These are phyloP conservation scores for Lophotis ruficrista DNA, from an alignment of 2,113 vertebrate genomes.

Conservation along the genomic window DNA sequence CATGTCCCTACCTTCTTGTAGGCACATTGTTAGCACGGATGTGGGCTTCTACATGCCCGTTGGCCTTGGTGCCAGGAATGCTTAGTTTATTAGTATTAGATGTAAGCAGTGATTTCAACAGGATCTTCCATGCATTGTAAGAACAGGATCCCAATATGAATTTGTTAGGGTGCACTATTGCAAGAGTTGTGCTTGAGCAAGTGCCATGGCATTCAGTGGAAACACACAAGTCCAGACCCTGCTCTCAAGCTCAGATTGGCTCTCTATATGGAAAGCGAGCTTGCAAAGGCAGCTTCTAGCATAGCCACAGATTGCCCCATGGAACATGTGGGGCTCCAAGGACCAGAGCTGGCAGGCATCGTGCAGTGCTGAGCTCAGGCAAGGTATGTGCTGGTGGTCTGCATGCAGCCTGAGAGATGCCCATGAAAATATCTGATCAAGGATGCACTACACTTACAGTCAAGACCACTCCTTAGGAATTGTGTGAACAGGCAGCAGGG, in stretches of 20 bases:
- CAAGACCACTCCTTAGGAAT: neutral
- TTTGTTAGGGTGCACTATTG: rapidly evolving
- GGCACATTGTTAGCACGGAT: rapidly evolving
- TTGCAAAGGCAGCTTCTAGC: neutral
- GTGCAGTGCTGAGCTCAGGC: neutral
- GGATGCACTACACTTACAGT: neutral
- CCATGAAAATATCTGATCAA: neutral
- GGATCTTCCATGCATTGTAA: neutral
- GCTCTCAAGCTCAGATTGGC: neutral
- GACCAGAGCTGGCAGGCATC: neutral
- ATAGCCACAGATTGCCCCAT: neutral
- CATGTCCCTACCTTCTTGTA: neutral
- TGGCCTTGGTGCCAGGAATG: neutral
- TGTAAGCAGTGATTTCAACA: neutral
- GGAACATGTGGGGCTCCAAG: neutral
- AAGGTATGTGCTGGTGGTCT: neutral
- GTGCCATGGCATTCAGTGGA: neutral
- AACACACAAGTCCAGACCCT: neutral
- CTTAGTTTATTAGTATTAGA: neutral
- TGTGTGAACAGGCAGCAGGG: neutral
- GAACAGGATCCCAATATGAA: neutral
- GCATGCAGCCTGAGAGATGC: neutral
- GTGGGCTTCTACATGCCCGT: rapidly evolving
- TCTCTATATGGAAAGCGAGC: neutral
- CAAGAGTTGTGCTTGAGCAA: neutral